phyloP scores from a whole-genome alignment of 2,113 vertebrate species.

The Psilopogon haemacephalus region DNA sequence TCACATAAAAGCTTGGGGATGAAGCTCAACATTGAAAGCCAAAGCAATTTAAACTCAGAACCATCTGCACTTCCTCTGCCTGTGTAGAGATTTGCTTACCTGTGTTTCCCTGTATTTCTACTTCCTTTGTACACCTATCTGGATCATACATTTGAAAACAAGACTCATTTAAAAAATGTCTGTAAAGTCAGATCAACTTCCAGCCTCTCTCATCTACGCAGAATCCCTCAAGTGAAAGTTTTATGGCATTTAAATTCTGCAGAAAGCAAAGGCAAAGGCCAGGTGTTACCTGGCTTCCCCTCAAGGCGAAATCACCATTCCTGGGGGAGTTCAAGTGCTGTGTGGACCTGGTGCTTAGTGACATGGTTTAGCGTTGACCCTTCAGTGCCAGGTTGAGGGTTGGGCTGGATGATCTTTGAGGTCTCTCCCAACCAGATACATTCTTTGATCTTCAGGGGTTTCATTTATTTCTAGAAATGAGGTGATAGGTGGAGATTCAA shows the following conservation, averaged over 20 bases:
- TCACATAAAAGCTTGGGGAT: not conserved
- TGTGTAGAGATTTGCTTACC: not conserved
- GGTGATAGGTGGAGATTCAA: not conserved
- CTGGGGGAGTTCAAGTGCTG: too few relatives aligned
- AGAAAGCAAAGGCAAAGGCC: not conserved
- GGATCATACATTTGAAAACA: not conserved
- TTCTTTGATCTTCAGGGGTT: not conserved
- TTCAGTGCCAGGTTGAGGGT: too few relatives aligned
- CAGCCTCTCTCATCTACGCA: not conserved
- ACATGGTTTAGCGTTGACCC: too few relatives aligned
- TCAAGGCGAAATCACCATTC: not conserved
- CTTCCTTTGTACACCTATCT: not conserved
- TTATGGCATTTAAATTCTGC: not conserved
- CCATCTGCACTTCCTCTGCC: not conserved
- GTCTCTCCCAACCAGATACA: too few relatives aligned
- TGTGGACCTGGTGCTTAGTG: too few relatives aligned
- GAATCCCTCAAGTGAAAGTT: not conserved
- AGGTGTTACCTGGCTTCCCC: not conserved
- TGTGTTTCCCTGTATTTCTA: not conserved
- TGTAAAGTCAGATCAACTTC: not conserved
- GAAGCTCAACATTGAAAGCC: not conserved
- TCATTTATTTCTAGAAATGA: not conserved
- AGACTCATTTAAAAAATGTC: not conserved
- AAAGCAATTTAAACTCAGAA: not conserved
- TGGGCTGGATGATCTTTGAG: too few relatives aligned